A percentile compares a stretch with the other conserved stretches of the same genome.
Evolutionary conservation across 2,888 invertebrate species (phyloP).

Genomic region (Capitulum mitella): DNA sequence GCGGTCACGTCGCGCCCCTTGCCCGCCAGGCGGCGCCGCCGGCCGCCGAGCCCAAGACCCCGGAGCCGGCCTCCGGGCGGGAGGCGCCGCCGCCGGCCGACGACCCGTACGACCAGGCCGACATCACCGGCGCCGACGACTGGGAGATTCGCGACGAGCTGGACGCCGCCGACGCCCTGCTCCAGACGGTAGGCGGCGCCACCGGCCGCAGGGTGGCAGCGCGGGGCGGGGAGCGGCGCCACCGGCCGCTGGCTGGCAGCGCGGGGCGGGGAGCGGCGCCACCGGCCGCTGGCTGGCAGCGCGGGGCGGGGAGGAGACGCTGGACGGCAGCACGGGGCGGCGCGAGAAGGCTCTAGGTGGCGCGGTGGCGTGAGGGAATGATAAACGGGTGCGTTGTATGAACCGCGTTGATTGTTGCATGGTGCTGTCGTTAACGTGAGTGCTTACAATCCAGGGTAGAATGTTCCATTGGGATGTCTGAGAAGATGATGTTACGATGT

Average conservation of each 20-base stretch:
- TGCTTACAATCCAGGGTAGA: no score
- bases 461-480: no score
- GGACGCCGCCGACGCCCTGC: not conserved
- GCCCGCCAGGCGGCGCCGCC: not conserved
- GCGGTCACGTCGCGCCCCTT: not conserved
- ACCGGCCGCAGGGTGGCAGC: not conserved
- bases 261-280: no score
- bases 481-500: no score
- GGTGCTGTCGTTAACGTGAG: no score
- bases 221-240: no score
- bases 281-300: not conserved
- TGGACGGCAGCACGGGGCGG: no score
- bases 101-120: not conserved
- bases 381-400: no score
- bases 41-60: not conserved
- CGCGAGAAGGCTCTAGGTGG: no score
- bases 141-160: conserved; percentile 5
- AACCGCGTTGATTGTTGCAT: no score
- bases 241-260: not conserved
- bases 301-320: not conserved
- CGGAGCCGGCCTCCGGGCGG: not conserved
- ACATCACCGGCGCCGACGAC: conserved; percentile 22
- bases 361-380: no score
- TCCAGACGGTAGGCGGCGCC: conserved; percentile 21
- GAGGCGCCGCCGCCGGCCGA: not conserved